These are phyloP conservation scores for Hemicrepidius hirtus DNA, from an alignment of 2,888 invertebrate species.

Conservation along the genomic window DNA sequence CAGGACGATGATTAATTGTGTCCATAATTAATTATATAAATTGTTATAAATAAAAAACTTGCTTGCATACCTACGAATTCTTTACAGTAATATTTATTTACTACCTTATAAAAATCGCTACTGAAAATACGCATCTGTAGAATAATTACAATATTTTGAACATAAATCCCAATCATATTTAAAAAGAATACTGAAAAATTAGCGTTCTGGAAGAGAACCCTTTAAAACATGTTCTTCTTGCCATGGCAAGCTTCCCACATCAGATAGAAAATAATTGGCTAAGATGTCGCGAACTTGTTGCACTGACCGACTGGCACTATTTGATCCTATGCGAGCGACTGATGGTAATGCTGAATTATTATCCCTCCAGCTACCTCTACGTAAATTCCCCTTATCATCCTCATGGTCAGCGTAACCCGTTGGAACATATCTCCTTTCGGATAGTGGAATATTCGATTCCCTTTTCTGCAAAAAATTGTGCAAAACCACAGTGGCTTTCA, in stretches of 20 bases:
- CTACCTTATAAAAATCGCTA: no score
- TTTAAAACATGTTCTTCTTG: slow-evolving; percentile 8
- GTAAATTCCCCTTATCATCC: background rate
- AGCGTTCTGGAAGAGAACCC: background rate
- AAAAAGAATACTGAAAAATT: no score
- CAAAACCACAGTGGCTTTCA: background rate
- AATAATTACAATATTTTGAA: no score
- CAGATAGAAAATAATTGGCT: slow-evolving; percentile 25
- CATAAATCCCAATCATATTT: no score
- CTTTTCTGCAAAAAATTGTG: slow-evolving; percentile 48
- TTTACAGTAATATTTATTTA: no score
- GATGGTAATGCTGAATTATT: background rate
- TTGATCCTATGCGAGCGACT: background rate
- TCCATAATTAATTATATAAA: background rate
- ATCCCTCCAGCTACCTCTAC: slow-evolving; percentile 13
- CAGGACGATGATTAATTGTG: background rate
- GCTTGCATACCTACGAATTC: no score
- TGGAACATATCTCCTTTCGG: background rate
- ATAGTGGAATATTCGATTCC: slow-evolving; percentile 41
- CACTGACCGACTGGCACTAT: slow-evolving; percentile 19
- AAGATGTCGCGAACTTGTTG: slow-evolving; percentile 29
- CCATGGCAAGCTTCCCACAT: slow-evolving; percentile 34
- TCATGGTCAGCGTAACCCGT: background rate
- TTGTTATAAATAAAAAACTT: no score
- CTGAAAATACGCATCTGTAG: no score